Conservation (phyloP, 2,113 vertebrate species). For the Periophthalmus modestus region DNA sequence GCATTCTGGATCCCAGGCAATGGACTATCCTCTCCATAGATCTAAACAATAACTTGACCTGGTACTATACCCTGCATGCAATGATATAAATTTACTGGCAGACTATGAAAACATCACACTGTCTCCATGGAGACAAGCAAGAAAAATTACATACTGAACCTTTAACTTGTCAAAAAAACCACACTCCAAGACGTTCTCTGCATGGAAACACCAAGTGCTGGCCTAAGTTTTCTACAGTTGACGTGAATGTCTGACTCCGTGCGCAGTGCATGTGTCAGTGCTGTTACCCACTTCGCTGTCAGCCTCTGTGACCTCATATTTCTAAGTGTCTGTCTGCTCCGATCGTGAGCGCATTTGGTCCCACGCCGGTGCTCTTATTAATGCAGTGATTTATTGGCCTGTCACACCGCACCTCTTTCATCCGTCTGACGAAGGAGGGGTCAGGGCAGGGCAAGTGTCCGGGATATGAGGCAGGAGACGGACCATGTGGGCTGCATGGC, state of each 20-base stretch:
- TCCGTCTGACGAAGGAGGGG: conserved; percentile 27
- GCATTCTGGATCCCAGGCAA: too few relatives aligned
- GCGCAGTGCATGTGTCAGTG: neutral
- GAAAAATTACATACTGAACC: too few relatives aligned
- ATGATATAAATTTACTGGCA: too few relatives aligned
- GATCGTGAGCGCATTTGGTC: conserved; percentile 7
- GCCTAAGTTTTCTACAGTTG: too few relatives aligned
- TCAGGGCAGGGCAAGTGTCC: conserved; percentile 53
- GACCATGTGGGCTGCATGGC: conserved; percentile 31
- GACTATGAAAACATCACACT: too few relatives aligned
- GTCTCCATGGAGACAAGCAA: too few relatives aligned
- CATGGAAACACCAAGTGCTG: too few relatives aligned
- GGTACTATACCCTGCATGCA: too few relatives aligned
- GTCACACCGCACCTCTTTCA: conserved; percentile 39
- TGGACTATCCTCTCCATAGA: too few relatives aligned
- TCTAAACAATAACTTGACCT: too few relatives aligned
- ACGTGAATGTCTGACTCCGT: neutral
- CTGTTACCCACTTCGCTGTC: neutral
- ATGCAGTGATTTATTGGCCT: conserved; percentile 46
- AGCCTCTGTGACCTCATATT: neutral
- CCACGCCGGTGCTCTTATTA: conserved; percentile 40
- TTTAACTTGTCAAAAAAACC: too few relatives aligned
- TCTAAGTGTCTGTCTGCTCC: conserved; percentile 8
- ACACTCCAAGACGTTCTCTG: too few relatives aligned
- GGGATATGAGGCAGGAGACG: conserved; percentile 21